Conservation (phyloP, 2,113 vertebrate genomes). For the Anoura caudifer region DNA sequence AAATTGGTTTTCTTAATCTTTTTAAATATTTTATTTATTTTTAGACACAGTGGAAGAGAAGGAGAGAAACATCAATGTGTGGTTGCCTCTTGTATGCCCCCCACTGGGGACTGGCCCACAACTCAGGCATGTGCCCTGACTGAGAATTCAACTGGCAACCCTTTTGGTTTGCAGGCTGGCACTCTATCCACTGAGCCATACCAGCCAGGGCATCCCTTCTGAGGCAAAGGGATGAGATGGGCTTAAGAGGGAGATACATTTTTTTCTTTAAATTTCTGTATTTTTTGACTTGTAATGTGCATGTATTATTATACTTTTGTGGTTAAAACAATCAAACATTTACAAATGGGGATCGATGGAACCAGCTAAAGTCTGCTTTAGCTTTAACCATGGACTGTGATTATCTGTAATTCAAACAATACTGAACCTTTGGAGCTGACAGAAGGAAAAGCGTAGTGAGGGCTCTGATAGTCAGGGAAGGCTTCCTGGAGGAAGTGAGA, state of each 20-base stretch:
- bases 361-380: neutral
- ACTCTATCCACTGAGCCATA: too few relatives aligned
- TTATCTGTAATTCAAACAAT: neutral
- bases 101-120: too few relatives aligned
- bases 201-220: neutral
- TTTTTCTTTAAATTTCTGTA: neutral
- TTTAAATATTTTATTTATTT: too few relatives aligned
- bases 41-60: too few relatives aligned
- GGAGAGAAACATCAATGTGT: too few relatives aligned
- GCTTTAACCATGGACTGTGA: neutral
- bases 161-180: too few relatives aligned
- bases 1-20: too few relatives aligned
- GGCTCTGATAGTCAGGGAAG: neutral
- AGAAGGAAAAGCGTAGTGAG: neutral
- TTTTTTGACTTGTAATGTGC: slow-evolving; percentile 43
- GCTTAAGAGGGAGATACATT: neutral
- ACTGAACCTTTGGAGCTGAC: neutral
- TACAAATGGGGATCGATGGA: neutral
- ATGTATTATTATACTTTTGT: neutral
- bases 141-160: too few relatives aligned
- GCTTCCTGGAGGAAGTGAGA: slow-evolving; percentile 10
- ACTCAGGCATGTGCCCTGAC: too few relatives aligned
- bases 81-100: too few relatives aligned
- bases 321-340: slow-evolving; percentile 35
- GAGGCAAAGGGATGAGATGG: neutral